These are phyloP conservation scores for Eremophila alpestris DNA, from an alignment of 2,797 vertebrate species.

Conservation along the genomic window DNA sequence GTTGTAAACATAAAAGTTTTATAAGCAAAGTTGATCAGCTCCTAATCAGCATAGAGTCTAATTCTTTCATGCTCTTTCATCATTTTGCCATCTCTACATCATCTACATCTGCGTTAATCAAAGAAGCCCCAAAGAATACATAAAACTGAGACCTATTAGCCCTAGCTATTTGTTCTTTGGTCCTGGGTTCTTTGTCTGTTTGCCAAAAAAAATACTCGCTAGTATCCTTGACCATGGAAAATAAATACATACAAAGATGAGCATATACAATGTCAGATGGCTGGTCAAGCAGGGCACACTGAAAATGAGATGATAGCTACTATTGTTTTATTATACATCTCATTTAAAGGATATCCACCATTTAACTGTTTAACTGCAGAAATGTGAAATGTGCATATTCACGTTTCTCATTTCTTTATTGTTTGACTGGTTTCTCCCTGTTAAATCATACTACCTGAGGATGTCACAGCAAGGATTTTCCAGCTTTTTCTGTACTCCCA, in stretches of 20 bases:
- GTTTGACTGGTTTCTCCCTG: not conserved
- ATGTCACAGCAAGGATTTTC: not conserved
- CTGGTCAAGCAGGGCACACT: not conserved
- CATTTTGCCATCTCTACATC: not conserved
- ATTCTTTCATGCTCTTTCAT: not conserved
- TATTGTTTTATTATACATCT: not conserved
- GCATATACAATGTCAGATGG: not conserved
- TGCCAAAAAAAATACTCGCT: not conserved
- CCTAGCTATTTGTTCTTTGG: not conserved
- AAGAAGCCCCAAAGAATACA: not conserved
- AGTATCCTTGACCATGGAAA: not conserved
- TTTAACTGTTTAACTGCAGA: slow-evolving; percentile 23
- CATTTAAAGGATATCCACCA: not conserved
- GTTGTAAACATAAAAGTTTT: slow-evolving; percentile 12
- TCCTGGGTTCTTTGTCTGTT: not conserved
- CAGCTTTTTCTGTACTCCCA: not conserved
- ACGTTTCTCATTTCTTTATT: not conserved
- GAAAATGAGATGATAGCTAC: not conserved
- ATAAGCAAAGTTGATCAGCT: not conserved
- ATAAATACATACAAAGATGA: not conserved
- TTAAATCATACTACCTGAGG: slow-evolving; percentile 7
- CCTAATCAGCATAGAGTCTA: not conserved
- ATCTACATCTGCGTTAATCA: not conserved
- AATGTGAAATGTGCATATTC: not conserved
- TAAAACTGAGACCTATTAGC: slow-evolving; percentile 17